Evolutionary conservation across 2,113 vertebrate genomes (phyloP).

Genomic region (Murina feae): DNA sequence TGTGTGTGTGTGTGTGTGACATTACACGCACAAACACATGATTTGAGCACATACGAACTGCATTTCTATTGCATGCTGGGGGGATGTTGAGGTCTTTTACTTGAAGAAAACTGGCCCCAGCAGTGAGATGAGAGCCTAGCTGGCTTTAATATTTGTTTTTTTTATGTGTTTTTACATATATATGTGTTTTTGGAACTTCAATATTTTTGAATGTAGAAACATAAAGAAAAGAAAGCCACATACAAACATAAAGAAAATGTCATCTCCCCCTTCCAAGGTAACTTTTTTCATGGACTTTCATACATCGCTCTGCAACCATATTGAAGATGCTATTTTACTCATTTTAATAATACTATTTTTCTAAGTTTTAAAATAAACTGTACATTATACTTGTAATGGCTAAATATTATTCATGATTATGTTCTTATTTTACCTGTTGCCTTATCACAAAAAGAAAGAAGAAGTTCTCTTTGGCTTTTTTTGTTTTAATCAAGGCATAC

Average conservation of each 20-base stretch:
- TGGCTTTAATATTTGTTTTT: background rate
- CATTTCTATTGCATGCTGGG: background rate
- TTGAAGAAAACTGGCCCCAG: background rate
- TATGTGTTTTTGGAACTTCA: background rate
- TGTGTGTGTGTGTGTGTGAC: background rate
- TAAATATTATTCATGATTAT: background rate
- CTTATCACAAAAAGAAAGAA: background rate
- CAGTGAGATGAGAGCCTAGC: background rate
- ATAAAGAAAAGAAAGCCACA: background rate
- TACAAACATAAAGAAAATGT: background rate
- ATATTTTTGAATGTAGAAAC: background rate
- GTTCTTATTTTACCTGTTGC: background rate
- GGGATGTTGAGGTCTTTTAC: background rate
- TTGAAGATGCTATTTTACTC: background rate
- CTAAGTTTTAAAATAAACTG: background rate
- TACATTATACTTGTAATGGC: background rate
- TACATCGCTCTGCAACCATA: background rate
- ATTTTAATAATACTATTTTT: background rate
- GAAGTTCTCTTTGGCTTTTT: background rate
- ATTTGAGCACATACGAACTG: too few relatives aligned
- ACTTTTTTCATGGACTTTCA: background rate
- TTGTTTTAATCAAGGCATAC: background rate
- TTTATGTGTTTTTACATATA: background rate
- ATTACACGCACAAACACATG: fast-evolving
- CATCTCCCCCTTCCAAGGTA: background rate